Conservation (phyloP, 2,113 vertebrate genomes). For the Chionis minor region DNA sequence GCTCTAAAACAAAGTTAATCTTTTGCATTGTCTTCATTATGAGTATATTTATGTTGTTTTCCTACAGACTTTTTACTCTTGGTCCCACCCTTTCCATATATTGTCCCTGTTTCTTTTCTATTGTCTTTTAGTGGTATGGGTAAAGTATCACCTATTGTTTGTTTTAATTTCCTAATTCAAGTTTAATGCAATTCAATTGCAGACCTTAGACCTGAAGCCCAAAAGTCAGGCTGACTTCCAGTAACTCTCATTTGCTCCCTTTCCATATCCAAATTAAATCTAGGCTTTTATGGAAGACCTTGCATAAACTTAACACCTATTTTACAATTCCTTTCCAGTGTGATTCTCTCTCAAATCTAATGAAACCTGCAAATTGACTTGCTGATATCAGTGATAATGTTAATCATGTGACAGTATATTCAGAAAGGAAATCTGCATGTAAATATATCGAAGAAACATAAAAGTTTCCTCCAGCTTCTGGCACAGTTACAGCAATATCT, state of each 20-base stretch:
- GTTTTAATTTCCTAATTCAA: conserved; percentile 43
- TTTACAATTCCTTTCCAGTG: background rate
- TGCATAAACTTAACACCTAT: background rate
- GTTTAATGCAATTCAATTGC: background rate
- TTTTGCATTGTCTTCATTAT: background rate
- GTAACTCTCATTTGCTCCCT: background rate
- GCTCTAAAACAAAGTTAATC: background rate
- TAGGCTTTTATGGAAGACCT: background rate
- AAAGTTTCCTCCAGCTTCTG: background rate
- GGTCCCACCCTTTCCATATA: background rate
- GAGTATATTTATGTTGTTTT: background rate
- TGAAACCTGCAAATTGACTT: background rate
- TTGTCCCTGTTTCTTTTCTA: background rate
- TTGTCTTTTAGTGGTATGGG: background rate
- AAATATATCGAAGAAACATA: background rate
- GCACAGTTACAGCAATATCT: background rate
- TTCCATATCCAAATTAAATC: conserved; percentile 33
- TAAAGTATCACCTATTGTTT: background rate
- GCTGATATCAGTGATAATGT: background rate
- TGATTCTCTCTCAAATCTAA: background rate
- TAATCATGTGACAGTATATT: background rate
- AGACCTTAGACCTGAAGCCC: conserved; percentile 17
- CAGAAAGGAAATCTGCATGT: background rate
- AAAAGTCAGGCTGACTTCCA: background rate
- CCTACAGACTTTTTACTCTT: background rate